phyloP scores from a whole-genome alignment of 2,113 vertebrate species.

The Oenanthe oenanthe region DNA sequence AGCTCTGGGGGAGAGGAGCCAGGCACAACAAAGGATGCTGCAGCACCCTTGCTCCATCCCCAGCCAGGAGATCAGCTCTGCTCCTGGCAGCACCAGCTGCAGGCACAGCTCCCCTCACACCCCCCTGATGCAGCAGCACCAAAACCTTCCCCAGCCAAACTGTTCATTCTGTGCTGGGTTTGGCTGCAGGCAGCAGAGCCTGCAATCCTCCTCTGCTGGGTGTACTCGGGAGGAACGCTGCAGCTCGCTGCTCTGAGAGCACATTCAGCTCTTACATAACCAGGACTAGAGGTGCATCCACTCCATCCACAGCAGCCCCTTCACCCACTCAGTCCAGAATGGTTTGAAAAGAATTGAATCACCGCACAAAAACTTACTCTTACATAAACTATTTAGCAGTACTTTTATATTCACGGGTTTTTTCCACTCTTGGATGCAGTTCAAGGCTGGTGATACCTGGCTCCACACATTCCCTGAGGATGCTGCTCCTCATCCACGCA shows the following conservation, averaged over 20 bases:
- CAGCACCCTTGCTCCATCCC: not conserved
- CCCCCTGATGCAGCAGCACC: not conserved
- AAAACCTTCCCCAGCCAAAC: not conserved
- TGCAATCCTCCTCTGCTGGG: not conserved
- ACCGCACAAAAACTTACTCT: not conserved
- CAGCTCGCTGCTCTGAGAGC: not conserved
- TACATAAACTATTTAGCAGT: not conserved
- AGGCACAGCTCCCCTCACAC: not conserved
- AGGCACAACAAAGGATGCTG: slow-evolving; percentile 26
- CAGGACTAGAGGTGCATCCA: not conserved
- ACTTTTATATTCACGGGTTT: not conserved
- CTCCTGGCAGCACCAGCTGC: not conserved
- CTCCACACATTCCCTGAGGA: not conserved
- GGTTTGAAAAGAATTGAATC: not conserved
- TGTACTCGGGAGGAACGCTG: not conserved
- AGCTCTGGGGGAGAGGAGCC: not conserved
- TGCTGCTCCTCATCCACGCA: not conserved
- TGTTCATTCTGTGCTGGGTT: not conserved
- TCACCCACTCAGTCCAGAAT: not conserved
- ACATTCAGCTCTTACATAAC: not conserved
- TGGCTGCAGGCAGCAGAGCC: slow-evolving; percentile 14
- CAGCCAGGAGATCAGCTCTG: slow-evolving; percentile 11
- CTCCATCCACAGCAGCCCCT: not conserved
- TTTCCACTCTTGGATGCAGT: not conserved
- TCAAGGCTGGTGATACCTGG: not conserved